A percentile compares a stretch with the other conserved stretches of the same genome.
These are phyloP conservation scores for Oreonectes daqikongensis DNA, from an alignment of 2,797 vertebrate genomes.

Conservation along the genomic window DNA sequence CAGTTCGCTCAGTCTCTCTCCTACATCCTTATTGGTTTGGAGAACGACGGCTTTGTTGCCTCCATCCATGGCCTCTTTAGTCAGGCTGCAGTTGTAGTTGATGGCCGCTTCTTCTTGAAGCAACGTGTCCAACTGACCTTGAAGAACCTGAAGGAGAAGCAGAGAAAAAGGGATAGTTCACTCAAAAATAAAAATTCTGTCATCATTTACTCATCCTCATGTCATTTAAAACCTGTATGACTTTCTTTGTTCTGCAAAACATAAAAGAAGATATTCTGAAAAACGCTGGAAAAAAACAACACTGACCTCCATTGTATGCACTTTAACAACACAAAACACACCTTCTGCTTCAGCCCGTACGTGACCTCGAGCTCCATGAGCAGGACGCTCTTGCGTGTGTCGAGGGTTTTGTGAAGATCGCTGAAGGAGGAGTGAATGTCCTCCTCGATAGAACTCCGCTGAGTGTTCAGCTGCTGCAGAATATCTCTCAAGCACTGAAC, in stretches of 20 bases:
- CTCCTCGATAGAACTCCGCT: constrained; percentile 92
- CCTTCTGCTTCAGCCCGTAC: constrained; percentile 96
- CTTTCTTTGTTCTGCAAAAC: too few relatives aligned
- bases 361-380: constrained; percentile 98
- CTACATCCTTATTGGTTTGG: constrained; percentile 85
- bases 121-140: constrained; percentile 90
- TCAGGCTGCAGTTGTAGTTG: constrained; percentile 81
- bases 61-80: constrained; percentile 84
- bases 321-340: constrained; percentile 57
- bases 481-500: constrained; percentile 89
- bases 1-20: constrained; percentile 83
- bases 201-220: too few relatives aligned
- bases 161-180: not conserved
- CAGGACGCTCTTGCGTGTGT: constrained; percentile 94
- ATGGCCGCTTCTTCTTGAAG: constrained; percentile 87
- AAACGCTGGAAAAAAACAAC: too few relatives aligned
- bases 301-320: too few relatives aligned
- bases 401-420: constrained; percentile 95
- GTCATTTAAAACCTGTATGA: too few relatives aligned
- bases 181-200: not conserved
- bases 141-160: constrained; percentile 83
- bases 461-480: constrained; percentile 89
- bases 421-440: constrained; percentile 94
- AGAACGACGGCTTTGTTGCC: constrained; percentile 84
- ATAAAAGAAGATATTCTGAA: too few relatives aligned